These are phyloP conservation scores for Nipponacmea schrenckii DNA, from an alignment of 2,888 invertebrate species.

Conservation along the genomic window DNA sequence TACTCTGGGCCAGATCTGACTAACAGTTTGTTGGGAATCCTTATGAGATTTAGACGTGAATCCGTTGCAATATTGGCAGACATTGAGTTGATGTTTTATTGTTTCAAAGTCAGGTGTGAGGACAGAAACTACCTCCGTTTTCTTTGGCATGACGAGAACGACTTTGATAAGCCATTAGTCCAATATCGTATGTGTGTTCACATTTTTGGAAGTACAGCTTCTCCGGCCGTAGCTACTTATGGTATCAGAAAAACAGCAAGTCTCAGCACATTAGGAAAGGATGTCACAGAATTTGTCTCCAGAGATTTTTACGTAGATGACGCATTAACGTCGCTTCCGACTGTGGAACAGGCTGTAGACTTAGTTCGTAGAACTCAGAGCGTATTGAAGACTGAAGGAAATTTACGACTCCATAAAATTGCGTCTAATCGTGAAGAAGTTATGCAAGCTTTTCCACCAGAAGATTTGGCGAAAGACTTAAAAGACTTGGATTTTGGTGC, in stretches of 20 bases:
- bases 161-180: constrained; percentile 6
- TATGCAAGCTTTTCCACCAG: constrained; percentile 16
- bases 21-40: constrained; percentile 20
- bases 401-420: constrained; percentile 28
- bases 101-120: constrained; percentile 13
- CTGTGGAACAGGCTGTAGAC: constrained; percentile 10
- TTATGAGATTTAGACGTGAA: constrained; percentile 20
- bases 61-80: constrained; percentile 19
- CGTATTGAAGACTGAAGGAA: constrained; percentile 15
- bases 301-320: constrained; percentile 9
- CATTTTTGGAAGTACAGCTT: constrained; percentile 35
- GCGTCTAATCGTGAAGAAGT: constrained; percentile 26
- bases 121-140: constrained; percentile 23
- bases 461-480: constrained; percentile 18
- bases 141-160: constrained; percentile 22
- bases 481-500: constrained; percentile 9
- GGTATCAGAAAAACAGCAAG: constrained; percentile 23
- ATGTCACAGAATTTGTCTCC: neutral
- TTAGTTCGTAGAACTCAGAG: constrained; percentile 7
- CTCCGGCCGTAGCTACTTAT: constrained; percentile 28
- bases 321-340: neutral
- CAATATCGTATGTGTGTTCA: constrained; percentile 33
- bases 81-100: constrained; percentile 25
- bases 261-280: neutral
- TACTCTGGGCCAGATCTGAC: constrained; percentile 20